Base-by-base conservation (phyloP, 2,888 invertebrate genomes). In the Endotricha flammealis region DNA sequence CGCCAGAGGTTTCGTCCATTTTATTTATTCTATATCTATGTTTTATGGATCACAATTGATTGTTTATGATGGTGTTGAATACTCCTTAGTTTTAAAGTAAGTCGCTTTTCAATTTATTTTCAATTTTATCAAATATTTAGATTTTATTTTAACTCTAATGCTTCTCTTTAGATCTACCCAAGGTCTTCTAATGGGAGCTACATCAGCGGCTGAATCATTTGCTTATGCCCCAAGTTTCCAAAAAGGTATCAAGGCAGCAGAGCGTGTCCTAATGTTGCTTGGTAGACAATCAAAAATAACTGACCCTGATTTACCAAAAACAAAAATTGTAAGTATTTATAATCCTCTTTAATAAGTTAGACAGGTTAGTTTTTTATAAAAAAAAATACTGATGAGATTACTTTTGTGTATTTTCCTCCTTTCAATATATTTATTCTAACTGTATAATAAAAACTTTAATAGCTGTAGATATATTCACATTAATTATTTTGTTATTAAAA, bases 211-310 rank as follows among this genome's bases (percentile, higher is more conserved):
- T n/a, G 89, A 88, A 50, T 89, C 89, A 0, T 88, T 92, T 32
- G 90, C 91, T 0, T 94, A 93, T 70, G 93, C 94, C 0, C 94
- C 94, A 1, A 94, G 94, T 67, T 92, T 94, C 79, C 93, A 93
- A 54, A 93, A 93, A 73, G 94, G 93, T 24, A 85, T 93, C 29
- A 82, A 89, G 29, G 92, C 94, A 0, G 93, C 94, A 3, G 89
- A 88, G 4, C 88, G 91, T 32, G 91, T 94, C 41, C 90, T 92
- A 45, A 68, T 85, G 4, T 72, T 94, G 27, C 74, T 94, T 2
- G 82, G 88, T 34, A 82, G 91, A 32, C 65, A 87, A 49, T 92
- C 93, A 0, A 75, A 87, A 50, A 89, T 94, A 24, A 63, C 64
- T 0, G 89, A 90, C 42, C 82, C 83, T 1, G 60, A 42, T 1